A percentile compares a stretch with the other conserved stretches of the same genome.
Evolutionary conservation across 53 echinoderm and acorn worm species (phyloP).

Genomic region (Hippasteria phrygiana): DNA sequence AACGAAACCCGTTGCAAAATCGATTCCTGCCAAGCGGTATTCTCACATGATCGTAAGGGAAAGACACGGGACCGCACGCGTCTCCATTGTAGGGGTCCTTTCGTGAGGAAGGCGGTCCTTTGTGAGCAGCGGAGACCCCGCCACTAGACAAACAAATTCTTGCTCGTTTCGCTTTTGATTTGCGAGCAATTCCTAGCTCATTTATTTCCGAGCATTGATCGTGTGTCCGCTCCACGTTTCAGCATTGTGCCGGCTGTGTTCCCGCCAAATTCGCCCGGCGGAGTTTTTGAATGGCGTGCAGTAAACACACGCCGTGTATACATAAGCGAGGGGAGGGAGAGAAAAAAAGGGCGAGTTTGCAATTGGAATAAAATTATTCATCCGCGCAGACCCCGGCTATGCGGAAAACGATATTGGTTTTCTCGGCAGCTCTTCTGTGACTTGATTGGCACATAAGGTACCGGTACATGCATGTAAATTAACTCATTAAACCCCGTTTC

Average conservation of each 20-base stretch:
- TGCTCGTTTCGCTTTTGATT: slow-evolving; percentile 61
- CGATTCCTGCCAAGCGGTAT: neutral
- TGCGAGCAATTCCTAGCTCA: neutral
- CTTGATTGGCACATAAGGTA: neutral
- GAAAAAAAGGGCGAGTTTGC: neutral
- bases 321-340: neutral
- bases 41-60: neutral
- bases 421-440: neutral
- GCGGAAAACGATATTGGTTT: neutral
- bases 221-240: neutral
- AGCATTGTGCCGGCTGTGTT: too few species aligned
- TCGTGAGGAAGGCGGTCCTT: slow-evolving; percentile 6
- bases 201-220: slow-evolving; percentile 6
- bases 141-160: slow-evolving; percentile 23
- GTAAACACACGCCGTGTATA: neutral
- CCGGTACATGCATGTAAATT: neutral
- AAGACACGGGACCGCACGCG: neutral
- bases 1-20: neutral
- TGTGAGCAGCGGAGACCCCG: neutral
- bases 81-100: neutral
- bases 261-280: slow-evolving; percentile 16
- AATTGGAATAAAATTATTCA: neutral
- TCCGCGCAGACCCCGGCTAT: neutral
- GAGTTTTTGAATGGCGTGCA: slow-evolving; percentile 12
- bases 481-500: neutral